phyloP scores from a whole-genome alignment of 2,888 invertebrate genomes.

The Luperina nickerlii region DNA sequence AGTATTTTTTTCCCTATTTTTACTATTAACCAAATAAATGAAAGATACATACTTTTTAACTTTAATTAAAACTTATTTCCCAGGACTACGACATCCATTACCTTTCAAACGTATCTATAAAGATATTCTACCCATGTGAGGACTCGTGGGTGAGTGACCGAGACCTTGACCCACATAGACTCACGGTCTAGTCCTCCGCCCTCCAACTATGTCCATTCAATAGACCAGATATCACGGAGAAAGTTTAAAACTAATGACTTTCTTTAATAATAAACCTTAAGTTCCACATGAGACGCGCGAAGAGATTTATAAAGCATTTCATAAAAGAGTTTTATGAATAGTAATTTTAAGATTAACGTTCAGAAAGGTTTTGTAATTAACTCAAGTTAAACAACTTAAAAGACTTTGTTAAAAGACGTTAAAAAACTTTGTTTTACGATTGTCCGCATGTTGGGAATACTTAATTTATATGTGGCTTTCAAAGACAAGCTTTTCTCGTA shows the following conservation, averaged over 20 bases:
- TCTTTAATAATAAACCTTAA: constrained; percentile 14
- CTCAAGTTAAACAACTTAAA: too few relatives aligned
- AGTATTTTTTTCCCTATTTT: background rate
- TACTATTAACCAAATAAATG: background rate
- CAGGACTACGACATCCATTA: constrained; percentile 19
- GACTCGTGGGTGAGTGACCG: constrained; percentile 79
- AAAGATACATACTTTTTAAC: background rate
- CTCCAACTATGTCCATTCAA: constrained; percentile 60
- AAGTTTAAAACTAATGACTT: constrained; percentile 44
- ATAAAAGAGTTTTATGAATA: constrained; percentile 22
- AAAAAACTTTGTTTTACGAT: constrained; percentile 42
- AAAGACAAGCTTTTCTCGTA: constrained; percentile 11
- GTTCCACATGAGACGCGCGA: background rate
- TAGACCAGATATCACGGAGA: constrained; percentile 65
- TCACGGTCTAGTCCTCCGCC: constrained; percentile 51
- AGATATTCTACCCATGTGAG: constrained; percentile 62
- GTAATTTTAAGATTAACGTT: constrained; percentile 26
- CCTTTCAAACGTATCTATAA: background rate
- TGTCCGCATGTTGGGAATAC: constrained; percentile 16
- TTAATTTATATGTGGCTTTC: constrained; percentile 13
- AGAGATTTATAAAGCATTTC: constrained; percentile 18
- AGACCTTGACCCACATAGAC: constrained; percentile 82
- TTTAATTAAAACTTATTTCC: background rate
- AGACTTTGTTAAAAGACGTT: too few relatives aligned
- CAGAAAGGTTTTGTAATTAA: constrained; percentile 31